Evolutionary conservation across 2,888 invertebrate genomes (phyloP), one percentile per base, ranked within the genome.

Genomic region (Kryphioiulus occultus): DNA sequence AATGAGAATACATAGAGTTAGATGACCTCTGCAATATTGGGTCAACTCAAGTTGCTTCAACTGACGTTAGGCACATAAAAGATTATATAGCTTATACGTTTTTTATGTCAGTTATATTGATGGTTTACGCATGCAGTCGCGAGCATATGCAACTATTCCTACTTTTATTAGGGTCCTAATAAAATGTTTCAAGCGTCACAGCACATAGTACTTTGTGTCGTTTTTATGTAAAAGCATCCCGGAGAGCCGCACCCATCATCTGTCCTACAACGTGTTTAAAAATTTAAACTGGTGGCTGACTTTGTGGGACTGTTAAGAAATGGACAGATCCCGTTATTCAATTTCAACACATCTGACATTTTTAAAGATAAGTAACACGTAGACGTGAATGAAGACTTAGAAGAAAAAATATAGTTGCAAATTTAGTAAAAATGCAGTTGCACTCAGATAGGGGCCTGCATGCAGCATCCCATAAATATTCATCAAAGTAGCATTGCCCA

Each of bases 21-120:
- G 30, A 78, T 78, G 30, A 78, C 78, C 78, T 30, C 30, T 78
- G 3, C 17, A 26, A 78, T 30, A 78, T 78, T 78, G 17, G 78
- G 78, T 78, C 78, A 78, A 17, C 78, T 30, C 15, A 5, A 78
- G 78, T 78, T 78, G 30, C 78, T 78, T 30, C 78, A 30, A 30
- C 78, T 78, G 78, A 78, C 30, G 30, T 78, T 78, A 78, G 30
- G 30, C 78, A 30, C 78, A 78, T 78, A 78, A 78, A 78, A 78
- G 30, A 78, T 78, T 78, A 30, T 78, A 78, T 30, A 32, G 78
- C 78, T 30, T 78, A 30, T 15, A 78, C 30, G 78, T 30, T 78
- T 78, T 68, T 78, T 32, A 78, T 30, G 78, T 78, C 30, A 30
- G 78, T 78, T 78, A 78, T 78, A 78, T 78, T 30, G 30, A 30